Percentiles rank a stretch among this genome's conserved stretches.
phyloP scores from a whole-genome alignment of 2,888 invertebrate genomes.

The Microctonus aethiopoides region DNA sequence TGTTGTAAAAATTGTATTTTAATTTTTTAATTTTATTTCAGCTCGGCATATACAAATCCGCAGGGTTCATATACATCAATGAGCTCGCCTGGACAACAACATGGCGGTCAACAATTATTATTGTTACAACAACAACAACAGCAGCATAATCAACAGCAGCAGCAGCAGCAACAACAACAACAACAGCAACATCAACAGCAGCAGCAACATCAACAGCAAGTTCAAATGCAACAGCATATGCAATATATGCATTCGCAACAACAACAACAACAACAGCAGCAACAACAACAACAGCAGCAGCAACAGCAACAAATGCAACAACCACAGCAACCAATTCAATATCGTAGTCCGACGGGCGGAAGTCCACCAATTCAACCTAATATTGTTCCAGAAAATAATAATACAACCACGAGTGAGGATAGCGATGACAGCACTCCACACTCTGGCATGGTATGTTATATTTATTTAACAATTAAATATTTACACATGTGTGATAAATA shows the following conservation, averaged over 20 bases:
- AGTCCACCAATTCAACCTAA: slow-evolving; percentile 68
- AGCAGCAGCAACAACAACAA: slow-evolving; percentile 51
- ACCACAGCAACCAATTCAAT: slow-evolving; percentile 65
- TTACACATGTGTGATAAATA: too few species aligned
- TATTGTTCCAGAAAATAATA: slow-evolving; percentile 70
- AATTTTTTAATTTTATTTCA: slow-evolving; percentile 40
- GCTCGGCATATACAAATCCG: slow-evolving; percentile 65
- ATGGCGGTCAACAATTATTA: slow-evolving; percentile 71
- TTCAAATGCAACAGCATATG: slow-evolving; percentile 57
- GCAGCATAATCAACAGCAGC: slow-evolving; percentile 63
- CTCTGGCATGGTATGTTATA: slow-evolving; percentile 69
- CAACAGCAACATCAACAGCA: slow-evolving; percentile 53
- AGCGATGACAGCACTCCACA: slow-evolving; percentile 86
- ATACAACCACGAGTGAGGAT: slow-evolving; percentile 84
- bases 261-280: slow-evolving; percentile 50
- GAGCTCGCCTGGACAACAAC: slow-evolving; percentile 73
- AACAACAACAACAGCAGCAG: slow-evolving; percentile 7
- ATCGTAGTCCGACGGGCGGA: slow-evolving; percentile 74
- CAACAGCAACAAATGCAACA: slow-evolving; percentile 49
- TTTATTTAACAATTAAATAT: neutral
- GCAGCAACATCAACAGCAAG: slow-evolving; percentile 59
- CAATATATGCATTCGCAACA: slow-evolving; percentile 59
- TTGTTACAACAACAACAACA: slow-evolving; percentile 67
- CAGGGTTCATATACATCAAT: slow-evolving; percentile 72
- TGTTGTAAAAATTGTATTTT: slow-evolving; percentile 23